Conservation (phyloP, 2,888 invertebrate genomes). For the Fragum fragum region DNA sequence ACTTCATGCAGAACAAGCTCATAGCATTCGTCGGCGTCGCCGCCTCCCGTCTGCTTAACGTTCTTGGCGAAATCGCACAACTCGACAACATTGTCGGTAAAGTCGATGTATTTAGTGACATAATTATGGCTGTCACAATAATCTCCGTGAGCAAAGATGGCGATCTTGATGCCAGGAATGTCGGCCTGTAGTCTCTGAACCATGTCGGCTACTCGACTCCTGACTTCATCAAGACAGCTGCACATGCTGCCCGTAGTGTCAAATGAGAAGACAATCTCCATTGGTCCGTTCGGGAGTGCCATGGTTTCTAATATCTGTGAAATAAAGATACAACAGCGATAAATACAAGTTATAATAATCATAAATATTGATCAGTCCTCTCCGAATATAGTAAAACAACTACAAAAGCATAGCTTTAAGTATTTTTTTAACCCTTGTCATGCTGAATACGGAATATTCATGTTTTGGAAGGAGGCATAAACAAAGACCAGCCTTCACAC, state of each 20-base stretch:
- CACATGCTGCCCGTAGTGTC: constrained; percentile 83
- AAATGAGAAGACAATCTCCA: constrained; percentile 82
- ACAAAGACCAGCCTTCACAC: no score
- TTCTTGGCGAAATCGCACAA: constrained; percentile 74
- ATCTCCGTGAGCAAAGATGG: constrained; percentile 85
- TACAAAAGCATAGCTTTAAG: no score
- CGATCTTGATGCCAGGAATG: constrained; percentile 81
- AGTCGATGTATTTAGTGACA: constrained; percentile 70
- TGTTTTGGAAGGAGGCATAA: no score
- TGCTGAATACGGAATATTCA: no score
- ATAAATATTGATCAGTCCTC: no score
- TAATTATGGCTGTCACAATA: constrained; percentile 78
- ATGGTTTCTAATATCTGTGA: constrained; percentile 22
- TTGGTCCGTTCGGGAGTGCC: constrained; percentile 66
- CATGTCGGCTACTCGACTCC: constrained; percentile 78
- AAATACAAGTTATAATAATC: no score
- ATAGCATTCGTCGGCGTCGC: constrained; percentile 84
- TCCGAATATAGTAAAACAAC: no score
- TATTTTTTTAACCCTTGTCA: no score
- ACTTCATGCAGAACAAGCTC: constrained; percentile 84
- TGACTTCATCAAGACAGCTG: constrained; percentile 71
- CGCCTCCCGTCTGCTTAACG: constrained; percentile 78
- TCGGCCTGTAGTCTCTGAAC: constrained; percentile 83
- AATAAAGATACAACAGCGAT: not conserved
- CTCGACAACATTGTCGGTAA: constrained; percentile 62